Percentiles rank a stretch among this genome's conserved stretches.
Conservation (phyloP, 2,113 vertebrate genomes). For the Gavialis gangeticus region DNA sequence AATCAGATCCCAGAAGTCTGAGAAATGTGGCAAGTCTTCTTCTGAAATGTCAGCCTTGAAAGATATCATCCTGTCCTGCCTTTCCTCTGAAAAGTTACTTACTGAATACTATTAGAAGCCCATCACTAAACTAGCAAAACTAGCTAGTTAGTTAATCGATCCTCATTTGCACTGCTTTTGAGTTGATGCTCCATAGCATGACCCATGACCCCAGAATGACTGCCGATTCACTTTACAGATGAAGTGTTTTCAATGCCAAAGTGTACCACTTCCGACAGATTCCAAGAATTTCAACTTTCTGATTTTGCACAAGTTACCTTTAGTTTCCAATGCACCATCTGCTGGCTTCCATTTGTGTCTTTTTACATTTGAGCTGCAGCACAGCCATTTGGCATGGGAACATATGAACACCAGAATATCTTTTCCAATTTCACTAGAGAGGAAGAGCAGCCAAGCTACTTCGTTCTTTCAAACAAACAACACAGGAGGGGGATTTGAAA, state of each 20-base stretch:
- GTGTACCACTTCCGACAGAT: constrained; percentile 64
- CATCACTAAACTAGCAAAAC: neutral
- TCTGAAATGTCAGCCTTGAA: too few relatives aligned
- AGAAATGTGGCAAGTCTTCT: neutral
- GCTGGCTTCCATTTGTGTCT: constrained; percentile 72
- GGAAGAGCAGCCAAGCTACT: constrained; percentile 75
- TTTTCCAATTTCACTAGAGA: constrained; percentile 74
- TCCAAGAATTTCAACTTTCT: constrained; percentile 69
- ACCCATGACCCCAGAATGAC: fast-evolving
- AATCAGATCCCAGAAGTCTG: neutral
- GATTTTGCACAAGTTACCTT: constrained; percentile 64
- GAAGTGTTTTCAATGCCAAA: constrained; percentile 23
- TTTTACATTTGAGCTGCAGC: constrained; percentile 55
- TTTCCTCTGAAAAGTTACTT: neutral
- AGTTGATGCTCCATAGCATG: neutral
- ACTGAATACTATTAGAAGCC: neutral
- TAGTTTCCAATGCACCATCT: constrained; percentile 72
- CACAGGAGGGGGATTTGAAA: constrained; percentile 60
- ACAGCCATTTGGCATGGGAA: constrained; percentile 74
- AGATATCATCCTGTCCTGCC: neutral
- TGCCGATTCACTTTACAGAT: constrained; percentile 29
- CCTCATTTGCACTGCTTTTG: neutral
- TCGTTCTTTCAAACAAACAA: constrained; percentile 74
- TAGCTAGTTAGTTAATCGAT: neutral
- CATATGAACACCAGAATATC: constrained; percentile 73